phyloP scores from a whole-genome alignment of 2,113 vertebrate species.

The Burhinus bistriatus region DNA sequence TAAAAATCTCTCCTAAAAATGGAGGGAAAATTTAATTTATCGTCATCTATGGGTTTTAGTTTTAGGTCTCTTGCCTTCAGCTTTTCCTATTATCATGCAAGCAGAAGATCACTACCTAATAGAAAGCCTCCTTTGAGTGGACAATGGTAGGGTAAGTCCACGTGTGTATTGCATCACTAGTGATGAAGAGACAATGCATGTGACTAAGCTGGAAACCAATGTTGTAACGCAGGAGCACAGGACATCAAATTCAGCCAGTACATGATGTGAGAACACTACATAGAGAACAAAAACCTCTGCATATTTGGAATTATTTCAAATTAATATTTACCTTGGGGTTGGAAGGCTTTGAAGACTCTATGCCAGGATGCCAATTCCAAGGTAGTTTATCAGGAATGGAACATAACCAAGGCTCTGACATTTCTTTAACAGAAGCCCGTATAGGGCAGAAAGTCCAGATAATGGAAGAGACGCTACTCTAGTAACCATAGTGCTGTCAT shows the following conservation, averaged over 20 bases:
- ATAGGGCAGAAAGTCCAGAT: not conserved
- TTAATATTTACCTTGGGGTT: not conserved
- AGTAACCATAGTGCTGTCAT: not conserved
- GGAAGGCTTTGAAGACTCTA: not conserved
- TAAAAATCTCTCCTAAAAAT: constrained; percentile 41
- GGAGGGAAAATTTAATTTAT: not conserved
- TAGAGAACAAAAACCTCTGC: not conserved
- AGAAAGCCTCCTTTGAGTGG: not conserved
- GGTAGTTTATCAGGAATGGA: not conserved
- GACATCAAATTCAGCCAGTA: not conserved
- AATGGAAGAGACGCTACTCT: not conserved
- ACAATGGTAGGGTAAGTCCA: not conserved
- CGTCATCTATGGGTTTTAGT: not conserved
- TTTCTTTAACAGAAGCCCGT: not conserved
- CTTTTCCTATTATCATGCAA: not conserved
- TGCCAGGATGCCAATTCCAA: not conserved
- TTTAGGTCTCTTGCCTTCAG: constrained; percentile 34
- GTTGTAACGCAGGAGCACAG: not conserved
- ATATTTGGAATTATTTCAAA: not conserved
- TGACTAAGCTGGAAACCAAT: not conserved
- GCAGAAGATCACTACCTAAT: not conserved
- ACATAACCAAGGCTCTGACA: not conserved
- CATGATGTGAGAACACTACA: not conserved
- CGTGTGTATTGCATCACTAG: too few relatives aligned
- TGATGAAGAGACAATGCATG: not conserved